Conservation (phyloP, 2,113 vertebrate species). For the Merops nubicus region DNA sequence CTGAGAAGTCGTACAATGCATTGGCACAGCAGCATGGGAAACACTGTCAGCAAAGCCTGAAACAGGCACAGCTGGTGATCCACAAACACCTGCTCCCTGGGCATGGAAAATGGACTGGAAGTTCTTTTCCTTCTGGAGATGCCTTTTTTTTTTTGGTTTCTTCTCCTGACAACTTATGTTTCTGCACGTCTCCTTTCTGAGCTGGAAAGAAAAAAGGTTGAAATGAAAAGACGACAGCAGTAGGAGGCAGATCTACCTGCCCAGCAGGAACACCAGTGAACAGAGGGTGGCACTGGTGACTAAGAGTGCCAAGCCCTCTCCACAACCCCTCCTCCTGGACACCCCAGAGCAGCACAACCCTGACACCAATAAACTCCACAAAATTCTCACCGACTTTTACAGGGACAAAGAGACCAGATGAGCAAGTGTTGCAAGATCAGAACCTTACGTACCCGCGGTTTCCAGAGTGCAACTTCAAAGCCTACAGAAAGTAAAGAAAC, state of each 20-base stretch:
- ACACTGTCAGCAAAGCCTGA: not conserved
- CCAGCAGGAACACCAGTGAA: not conserved
- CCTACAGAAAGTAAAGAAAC: not conserved
- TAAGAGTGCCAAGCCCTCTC: not conserved
- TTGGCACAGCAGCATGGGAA: not conserved
- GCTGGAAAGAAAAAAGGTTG: not conserved
- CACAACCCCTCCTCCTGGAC: fast-evolving
- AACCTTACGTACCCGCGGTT: not conserved
- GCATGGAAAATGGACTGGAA: fast-evolving
- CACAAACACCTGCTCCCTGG: not conserved
- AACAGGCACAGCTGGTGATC: not conserved
- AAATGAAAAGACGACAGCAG: not conserved
- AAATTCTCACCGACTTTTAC: not conserved
- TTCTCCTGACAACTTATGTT: not conserved
- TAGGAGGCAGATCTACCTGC: not conserved
- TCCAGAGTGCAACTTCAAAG: not conserved
- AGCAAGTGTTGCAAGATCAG: not conserved
- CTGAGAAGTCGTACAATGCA: not conserved
- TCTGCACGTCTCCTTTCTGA: not conserved
- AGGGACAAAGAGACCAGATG: not conserved
- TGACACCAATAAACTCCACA: not conserved
- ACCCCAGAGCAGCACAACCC: fast-evolving
- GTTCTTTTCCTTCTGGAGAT: not conserved
- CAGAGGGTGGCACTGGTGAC: not conserved
- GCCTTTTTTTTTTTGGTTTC: not conserved